Evolutionary conservation across 2,113 vertebrate genomes (phyloP), one percentile per base, ranked within the genome.

Genomic region (Equus quagga): DNA sequence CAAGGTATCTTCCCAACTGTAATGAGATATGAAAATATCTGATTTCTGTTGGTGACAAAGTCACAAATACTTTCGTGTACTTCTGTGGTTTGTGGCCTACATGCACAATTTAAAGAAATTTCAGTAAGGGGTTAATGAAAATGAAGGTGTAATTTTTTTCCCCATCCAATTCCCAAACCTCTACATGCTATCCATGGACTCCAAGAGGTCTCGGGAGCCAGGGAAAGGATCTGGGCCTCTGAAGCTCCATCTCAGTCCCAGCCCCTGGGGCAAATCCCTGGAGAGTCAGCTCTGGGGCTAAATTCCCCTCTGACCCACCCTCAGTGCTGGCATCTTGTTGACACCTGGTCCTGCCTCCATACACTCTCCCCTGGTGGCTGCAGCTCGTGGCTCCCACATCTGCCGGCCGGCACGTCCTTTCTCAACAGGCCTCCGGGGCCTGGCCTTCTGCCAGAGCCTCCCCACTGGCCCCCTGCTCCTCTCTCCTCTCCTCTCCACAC

Each of bases 371-470:
- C 21, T 31, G 21, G n/a, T 56, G 36, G 19, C 69, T 28, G n/a
- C 14, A 65, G 6, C 54, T 67, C 21, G 2, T 0, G 36, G 60
- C 24, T 49, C 3, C 60, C 31, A 1, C 4, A 41, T 69, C 56
- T 36, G n/a, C 62, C 72, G 3, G 11, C 4, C 3, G 33, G 8
- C 23, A 19, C 3, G 3, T 12, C 51, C 31, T 36, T 89, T 18
- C 6, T 49, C 49, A 19, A 0, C 1, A 28, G 54, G 15, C 15
- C 49, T n/a, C 46, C 0, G 36, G 36, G 2, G 17, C 23, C 76
- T 81, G 75, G 44, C 14, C 58, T 58, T 31, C 46, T 72, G 15
- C 58, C 51, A 31, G 51, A 33, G 72, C 33, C 26, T 54, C 58
- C 69, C 2, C 9, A 28, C 12, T 21, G 23, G 19, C 44, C 33